A percentile compares a stretch with the other conserved stretches of the same genome.
These are phyloP conservation scores for Digitonthophagus gazella DNA, from an alignment of 2,888 invertebrate species.

Conservation along the genomic window DNA sequence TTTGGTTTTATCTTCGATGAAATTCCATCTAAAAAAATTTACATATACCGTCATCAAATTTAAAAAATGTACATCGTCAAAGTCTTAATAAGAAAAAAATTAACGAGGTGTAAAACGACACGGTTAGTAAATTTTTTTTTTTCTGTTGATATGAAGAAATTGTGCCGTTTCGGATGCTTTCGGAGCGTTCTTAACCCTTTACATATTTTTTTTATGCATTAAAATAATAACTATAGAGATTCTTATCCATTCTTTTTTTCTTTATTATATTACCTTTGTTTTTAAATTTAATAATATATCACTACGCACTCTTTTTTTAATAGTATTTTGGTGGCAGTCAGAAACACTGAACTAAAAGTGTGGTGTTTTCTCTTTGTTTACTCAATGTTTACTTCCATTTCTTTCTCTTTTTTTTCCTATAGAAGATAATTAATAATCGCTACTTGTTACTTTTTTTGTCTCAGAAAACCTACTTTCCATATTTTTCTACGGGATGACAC, in stretches of 20 bases:
- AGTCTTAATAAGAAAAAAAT: background rate
- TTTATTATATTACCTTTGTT: conserved; percentile 29
- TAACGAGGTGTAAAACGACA: conserved; percentile 25
- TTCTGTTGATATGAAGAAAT: conserved; percentile 49
- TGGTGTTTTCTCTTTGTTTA: conserved; percentile 38
- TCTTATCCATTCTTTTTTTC: conserved; percentile 27
- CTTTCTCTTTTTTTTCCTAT: conserved; percentile 23
- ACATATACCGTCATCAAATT: background rate
- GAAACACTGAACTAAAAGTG: conserved; percentile 44
- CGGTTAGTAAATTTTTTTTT: conserved; percentile 38
- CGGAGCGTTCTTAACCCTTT: conserved; percentile 6
- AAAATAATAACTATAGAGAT: background rate
- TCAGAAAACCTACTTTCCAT: conserved; percentile 24
- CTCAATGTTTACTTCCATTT: background rate
- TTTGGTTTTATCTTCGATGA: background rate
- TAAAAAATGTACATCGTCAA: conserved; percentile 3
- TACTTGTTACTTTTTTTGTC: conserved; percentile 46
- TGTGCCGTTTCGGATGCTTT: conserved; percentile 39
- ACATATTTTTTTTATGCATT: background rate
- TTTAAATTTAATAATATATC: conserved; percentile 45
- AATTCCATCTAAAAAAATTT: background rate
- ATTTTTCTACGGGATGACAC: conserved; percentile 49
- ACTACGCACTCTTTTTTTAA: conserved; percentile 46
- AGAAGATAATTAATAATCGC: conserved; percentile 31
- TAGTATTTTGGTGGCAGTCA: conserved; percentile 47